Evolutionary conservation across 37 sponge, comb jelly and placozoan species (phyloP), one percentile per base, ranked within the genome.

Genomic region (Theonella swinhoei): DNA sequence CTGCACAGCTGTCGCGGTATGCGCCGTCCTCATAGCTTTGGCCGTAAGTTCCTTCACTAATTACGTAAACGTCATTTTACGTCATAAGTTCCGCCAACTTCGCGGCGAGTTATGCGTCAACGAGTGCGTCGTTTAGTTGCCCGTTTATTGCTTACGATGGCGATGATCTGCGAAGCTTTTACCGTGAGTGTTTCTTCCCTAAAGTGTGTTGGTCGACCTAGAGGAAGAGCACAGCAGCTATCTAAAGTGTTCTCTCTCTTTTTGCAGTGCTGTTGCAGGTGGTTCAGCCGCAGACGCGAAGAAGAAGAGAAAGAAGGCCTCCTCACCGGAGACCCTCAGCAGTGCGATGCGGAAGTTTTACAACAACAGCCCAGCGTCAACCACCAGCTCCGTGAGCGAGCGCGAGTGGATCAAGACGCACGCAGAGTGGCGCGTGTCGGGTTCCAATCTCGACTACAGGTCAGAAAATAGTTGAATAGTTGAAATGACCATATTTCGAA

Each of bases 401-500:
- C 54, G 54, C 7, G 54, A 7, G 54, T 47, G 11, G 14, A 47
- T 14, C 7, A 47, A 7, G 14, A 47, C 54, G 32, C 34, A 2
- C 68, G 59, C 39, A 81, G 69, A 72, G 62, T 70, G 3, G 43
- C 82, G 0, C 60, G 70, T 23, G 40, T 80, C 80, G 40, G 58
- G 14, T 42, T 68, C 33, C 34, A 32, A 19, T 42, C 68, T 64
- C 28, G 58, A 32, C 47, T 20, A 66, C 7, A 42, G 70, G 70
- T 68, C 42, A 62, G 36, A 26, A 24, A 26, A 66, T 60, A 34
- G 36, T 43, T 24, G 4, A 22, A 70, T 33, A 70, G 26, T 29
- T 74, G 23, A 28, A 25, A 14, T 43, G 26, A 2, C 47, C n/a
- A 11, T 42, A 11, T 28, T 3, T 28, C 23, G 75, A n/a, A 42